Conservation (phyloP, 2,797 vertebrate genomes). For the Scyliorhinus canicula region DNA sequence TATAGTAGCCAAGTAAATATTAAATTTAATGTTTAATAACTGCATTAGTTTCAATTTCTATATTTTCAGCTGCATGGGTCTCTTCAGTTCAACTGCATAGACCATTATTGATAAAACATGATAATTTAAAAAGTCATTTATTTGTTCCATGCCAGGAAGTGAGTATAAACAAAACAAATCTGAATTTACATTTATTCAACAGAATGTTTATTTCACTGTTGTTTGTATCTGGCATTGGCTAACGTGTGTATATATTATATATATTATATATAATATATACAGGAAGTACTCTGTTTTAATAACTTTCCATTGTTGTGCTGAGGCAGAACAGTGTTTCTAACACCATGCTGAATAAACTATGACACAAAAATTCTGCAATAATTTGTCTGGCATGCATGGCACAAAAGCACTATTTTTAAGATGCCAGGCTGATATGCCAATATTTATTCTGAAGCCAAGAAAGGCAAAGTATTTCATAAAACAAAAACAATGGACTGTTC, state of each 20-base stretch:
- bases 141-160: background rate
- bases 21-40: background rate
- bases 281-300: background rate
- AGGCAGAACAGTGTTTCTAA: background rate
- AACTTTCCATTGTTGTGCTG: conserved; percentile 12
- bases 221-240: background rate
- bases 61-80: background rate
- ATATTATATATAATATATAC: background rate
- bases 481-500: background rate
- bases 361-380: background rate
- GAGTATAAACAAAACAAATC: background rate
- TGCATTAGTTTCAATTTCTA: background rate
- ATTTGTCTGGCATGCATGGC: background rate
- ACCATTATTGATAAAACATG: background rate
- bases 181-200: conserved; percentile 7
- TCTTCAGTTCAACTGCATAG: background rate
- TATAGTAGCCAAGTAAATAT: background rate
- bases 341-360: background rate
- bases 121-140: background rate
- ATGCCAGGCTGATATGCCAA: background rate
- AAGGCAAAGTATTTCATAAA: background rate
- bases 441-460: background rate
- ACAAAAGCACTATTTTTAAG: background rate
- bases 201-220: background rate
- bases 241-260: background rate